phyloP scores from a whole-genome alignment of 2,888 invertebrate species.

The Junonia oenone region DNA sequence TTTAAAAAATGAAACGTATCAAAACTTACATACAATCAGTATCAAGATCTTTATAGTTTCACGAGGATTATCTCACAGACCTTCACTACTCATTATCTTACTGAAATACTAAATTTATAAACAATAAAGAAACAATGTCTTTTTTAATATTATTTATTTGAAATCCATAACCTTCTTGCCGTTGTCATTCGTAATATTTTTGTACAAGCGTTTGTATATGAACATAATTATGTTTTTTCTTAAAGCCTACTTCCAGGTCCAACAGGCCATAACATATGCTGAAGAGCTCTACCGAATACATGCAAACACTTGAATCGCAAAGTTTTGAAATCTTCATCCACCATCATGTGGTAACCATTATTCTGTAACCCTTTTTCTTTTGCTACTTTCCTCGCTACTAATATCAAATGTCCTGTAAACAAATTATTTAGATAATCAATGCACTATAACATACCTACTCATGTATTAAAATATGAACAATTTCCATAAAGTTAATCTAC shows the following conservation, averaged over 20 bases:
- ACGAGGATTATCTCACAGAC: too few species aligned
- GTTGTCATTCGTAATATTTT: too few species aligned
- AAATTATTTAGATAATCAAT: too few species aligned
- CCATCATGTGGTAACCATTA: constrained; percentile 51
- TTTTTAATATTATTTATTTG: neutral
- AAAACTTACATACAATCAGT: too few species aligned
- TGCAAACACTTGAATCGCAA: constrained; percentile 46
- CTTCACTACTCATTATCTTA: neutral
- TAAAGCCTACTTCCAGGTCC: constrained; percentile 49
- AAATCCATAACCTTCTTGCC: neutral
- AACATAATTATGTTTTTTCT: constrained; percentile 1
- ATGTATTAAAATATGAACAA: neutral
- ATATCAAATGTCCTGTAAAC: constrained; percentile 85
- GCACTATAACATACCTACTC: too few species aligned
- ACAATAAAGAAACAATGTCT: neutral
- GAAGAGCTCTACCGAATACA: constrained; percentile 53
- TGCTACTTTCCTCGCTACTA: constrained; percentile 89
- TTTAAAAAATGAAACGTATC: too few species aligned
- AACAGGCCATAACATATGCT: constrained; percentile 57
- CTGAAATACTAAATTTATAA: neutral
- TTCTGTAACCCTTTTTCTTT: constrained; percentile 80
- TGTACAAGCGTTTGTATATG: too few species aligned
- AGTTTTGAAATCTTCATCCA: constrained; percentile 47
- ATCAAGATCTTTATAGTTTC: too few species aligned
- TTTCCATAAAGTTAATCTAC: neutral